Evolutionary conservation across 2,113 vertebrate species (phyloP), one percentile per base, ranked within the genome.

Genomic region (Lathamus discolor): DNA sequence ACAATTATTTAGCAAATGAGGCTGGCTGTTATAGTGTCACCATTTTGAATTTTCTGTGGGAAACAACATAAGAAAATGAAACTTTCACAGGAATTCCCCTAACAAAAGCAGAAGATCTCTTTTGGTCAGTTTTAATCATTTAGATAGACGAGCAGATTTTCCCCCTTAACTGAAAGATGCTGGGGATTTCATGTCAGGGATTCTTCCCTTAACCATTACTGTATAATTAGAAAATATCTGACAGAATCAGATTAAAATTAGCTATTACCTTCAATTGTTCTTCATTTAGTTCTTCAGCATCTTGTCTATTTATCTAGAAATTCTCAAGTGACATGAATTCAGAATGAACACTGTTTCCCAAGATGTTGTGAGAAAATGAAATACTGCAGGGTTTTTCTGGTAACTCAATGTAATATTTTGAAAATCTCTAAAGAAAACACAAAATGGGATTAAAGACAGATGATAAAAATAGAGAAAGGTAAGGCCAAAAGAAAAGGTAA

Each of bases 361-460:
- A 73, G 78, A 44, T 78, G 52, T 22, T 91, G 76, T 49, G 61
- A 88, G 78, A 86, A 93, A 95, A 68, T 68, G 4, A 94, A 96
- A 95, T 84, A 63, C 88, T 86, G 31, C 20, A 91, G 90, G 93
- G 92, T 91, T 85, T 93, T 90, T 87, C 48, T 82, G 29, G 35
- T 84, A 94, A 93, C 0, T 76, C 73, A 90, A 33, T 84, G 80
- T 76, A 85, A 87, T 31, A 43, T 92, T 91, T 82, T 79, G 25
- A 88, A 92, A 94, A 82, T 63, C 80, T 89, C 74, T 4, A 11
- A 94, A 79, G 90, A 25, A 89, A 96, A 83, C 27, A 75, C 2
- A 6, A 74, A 94, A 48, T 51, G 17, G 49, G 74, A 76, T 91
- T 94, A 88, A 89, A 90, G 55, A 48, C 54, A 91, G 67, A 85